Percentiles rank a stretch among this genome's conserved stretches.
phyloP scores from a whole-genome alignment of 2,888 invertebrate species.

The Tetragonula carbonaria region DNA sequence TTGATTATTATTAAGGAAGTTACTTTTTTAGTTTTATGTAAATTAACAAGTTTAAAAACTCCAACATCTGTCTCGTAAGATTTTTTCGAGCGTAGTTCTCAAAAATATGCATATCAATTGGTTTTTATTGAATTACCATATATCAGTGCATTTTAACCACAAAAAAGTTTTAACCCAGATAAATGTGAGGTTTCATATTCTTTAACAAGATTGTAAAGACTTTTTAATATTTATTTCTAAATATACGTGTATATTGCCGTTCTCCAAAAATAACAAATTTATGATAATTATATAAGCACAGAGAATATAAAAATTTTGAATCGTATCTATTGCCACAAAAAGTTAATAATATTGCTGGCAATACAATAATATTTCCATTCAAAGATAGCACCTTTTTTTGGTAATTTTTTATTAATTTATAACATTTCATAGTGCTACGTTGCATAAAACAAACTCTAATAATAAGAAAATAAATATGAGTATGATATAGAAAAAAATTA shows the following conservation, averaged over 20 bases:
- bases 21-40: no score
- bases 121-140: no score
- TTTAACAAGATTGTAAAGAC: not conserved
- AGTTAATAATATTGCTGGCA: not conserved
- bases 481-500: not conserved
- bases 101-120: not conserved
- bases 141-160: not conserved
- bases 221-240: not conserved
- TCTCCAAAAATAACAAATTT: not conserved
- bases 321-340: not conserved
- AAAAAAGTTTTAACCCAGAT: not conserved
- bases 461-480: not conserved
- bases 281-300: not conserved
- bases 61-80: not conserved
- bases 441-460: not conserved
- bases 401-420: not conserved
- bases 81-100: not conserved
- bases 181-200: not conserved
- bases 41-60: not conserved
- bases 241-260: not conserved
- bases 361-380: not conserved
- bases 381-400: not conserved
- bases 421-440: not conserved
- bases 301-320: not conserved
- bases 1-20: not conserved